phyloP scores from a whole-genome alignment of 2,888 invertebrate species.

The Orchesella flavescens region DNA sequence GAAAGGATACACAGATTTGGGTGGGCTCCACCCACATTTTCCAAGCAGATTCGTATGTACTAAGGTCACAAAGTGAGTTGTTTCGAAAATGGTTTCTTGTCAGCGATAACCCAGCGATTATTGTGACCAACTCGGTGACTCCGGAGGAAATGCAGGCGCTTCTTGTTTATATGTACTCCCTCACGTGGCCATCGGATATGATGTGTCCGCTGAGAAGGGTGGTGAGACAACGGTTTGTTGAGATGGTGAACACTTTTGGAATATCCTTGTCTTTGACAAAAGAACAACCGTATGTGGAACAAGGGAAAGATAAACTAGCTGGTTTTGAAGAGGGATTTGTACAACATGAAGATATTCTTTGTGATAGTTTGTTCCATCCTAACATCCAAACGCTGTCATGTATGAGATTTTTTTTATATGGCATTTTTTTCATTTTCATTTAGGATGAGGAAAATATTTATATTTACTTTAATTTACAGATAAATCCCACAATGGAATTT shows the following conservation, averaged over 20 bases:
- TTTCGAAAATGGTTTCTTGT: slow-evolving; percentile 7
- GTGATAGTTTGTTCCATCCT: too few species aligned
- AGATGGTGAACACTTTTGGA: neutral
- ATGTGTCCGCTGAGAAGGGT: neutral
- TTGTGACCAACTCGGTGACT: slow-evolving; percentile 4
- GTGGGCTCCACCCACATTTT: neutral
- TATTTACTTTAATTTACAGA: too few species aligned
- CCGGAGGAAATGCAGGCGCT: slow-evolving; percentile 37
- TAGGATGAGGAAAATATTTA: too few species aligned
- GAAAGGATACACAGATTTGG: slow-evolving; percentile 22
- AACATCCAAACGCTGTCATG: neutral
- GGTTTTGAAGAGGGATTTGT: neutral
- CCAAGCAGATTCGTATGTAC: neutral
- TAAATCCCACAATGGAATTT: too few species aligned
- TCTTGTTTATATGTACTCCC: slow-evolving; percentile 34
- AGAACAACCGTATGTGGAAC: neutral
- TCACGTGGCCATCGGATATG: slow-evolving; percentile 34
- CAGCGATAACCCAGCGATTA: neutral
- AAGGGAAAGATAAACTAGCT: neutral
- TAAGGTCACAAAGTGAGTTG: neutral
- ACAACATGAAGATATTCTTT: too few species aligned
- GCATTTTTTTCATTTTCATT: neutral
- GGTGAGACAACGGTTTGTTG: neutral
- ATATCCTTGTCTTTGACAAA: neutral
- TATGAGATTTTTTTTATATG: neutral